phyloP scores from a whole-genome alignment of 1,140 invertebrate species.

The Lepidotrigona ventralis region DNA sequence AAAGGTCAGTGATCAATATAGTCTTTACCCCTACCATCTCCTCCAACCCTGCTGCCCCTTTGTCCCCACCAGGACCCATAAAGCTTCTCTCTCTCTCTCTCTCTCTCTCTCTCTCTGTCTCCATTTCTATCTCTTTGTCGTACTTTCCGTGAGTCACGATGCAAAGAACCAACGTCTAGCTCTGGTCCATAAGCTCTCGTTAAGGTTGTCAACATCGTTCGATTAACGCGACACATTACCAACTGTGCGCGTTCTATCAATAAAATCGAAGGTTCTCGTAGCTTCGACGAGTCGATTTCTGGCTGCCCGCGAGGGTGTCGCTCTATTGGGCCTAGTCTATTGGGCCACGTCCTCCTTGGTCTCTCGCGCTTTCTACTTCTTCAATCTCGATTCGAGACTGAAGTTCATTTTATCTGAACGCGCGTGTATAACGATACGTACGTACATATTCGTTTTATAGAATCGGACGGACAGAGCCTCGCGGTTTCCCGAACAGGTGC shows the following conservation, averaged over 20 bases:
- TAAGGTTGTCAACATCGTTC: slow-evolving; percentile 32
- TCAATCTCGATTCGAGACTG: too few species aligned
- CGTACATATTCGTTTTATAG: neutral
- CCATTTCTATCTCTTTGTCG: neutral
- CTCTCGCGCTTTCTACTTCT: too few species aligned
- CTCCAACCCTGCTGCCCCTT: slow-evolving; percentile 2
- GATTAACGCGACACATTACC: neutral
- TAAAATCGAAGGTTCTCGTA: slow-evolving; percentile 41
- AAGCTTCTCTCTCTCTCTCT: neutral
- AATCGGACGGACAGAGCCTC: neutral
- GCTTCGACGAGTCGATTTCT: neutral
- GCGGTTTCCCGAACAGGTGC: slow-evolving; percentile 13
- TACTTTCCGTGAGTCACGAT: neutral
- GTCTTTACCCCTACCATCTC: slow-evolving; percentile 16
- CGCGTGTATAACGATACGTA: neutral
- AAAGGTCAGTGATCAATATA: slow-evolving; percentile 84
- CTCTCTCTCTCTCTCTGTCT: neutral
- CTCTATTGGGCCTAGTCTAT: neutral
- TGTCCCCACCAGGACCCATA: neutral
- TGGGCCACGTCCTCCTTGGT: neutral
- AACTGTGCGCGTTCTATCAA: neutral
- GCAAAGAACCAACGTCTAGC: slow-evolving; percentile 10
- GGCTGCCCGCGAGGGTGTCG: neutral
- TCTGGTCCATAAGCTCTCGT: slow-evolving; percentile 14
- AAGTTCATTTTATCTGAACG: neutral